Base-by-base conservation (phyloP, 2,797 vertebrate genomes). In the Myotis pilosus region DNA sequence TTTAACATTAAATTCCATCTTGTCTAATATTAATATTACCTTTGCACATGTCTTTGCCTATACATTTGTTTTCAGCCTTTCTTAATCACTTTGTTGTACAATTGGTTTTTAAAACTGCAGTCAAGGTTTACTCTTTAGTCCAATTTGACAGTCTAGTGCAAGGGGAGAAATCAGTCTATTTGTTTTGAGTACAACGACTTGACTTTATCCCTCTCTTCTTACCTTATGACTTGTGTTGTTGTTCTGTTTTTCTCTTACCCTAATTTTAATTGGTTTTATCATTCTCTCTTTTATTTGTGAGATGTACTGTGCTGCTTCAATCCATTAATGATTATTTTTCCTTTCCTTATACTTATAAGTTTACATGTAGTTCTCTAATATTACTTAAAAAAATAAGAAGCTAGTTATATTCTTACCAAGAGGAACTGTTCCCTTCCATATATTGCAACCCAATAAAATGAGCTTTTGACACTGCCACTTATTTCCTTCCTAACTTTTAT, bases 1-100 rank as follows among this genome's bases (percentile, higher is more conserved):
- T 75, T 87, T 80, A 86, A 96, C 16, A 57, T 53, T 92, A 87
- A 80, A 75, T 82, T 94, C 7, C 22, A 87, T 9, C 28, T 62
- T 74, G 47, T 79, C 36, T 75, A 87, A 44, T 64, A 71, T 69
- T 84, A 83, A 75, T 53, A n/a, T 55, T 23, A 44, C n/a, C 30
- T 87, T 92, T 86, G 5, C 72, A 38, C 80, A 64, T 69, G 20
- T 80, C 75, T 64, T 68, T 33, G n/a, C 15, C 38, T 28, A 88
- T n/a, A 81, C 2, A 33, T 76, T 78, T 78, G 12, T 89, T 94
- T 87, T 66, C 47, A 75, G 10, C 33, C 36, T 95, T 85, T 90
- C 33, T 71, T 57, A 66, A 60, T 90, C 36, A 83, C 7, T 33
- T 92, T 64, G 53, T 89, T n/a, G 53, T 80, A 78, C 2, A 87